phyloP scores from a whole-genome alignment of 2,113 vertebrate genomes.

The Xiphophorus couchianus region DNA sequence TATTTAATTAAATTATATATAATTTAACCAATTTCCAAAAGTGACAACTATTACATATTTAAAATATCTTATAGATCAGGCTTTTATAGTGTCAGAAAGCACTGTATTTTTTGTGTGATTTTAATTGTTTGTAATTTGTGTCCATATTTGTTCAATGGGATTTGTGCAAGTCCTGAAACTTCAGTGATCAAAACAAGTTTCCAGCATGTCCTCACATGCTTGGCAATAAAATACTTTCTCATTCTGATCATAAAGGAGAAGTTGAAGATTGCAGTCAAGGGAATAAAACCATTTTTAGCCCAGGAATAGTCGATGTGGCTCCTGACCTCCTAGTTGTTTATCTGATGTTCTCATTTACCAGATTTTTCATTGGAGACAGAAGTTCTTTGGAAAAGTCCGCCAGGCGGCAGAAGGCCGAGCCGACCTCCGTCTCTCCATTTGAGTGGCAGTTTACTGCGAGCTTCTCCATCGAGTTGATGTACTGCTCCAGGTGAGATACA shows the following conservation, averaged over 20 bases:
- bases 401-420: constrained; percentile 67
- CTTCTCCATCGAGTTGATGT: constrained; percentile 72
- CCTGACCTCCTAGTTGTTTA: neutral
- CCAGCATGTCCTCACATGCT: neutral
- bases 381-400: constrained; percentile 72
- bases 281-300: neutral
- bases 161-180: no score
- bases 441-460: constrained; percentile 72
- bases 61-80: no score
- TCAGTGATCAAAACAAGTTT: neutral
- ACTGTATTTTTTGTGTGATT: no score
- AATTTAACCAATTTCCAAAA: no score
- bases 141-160: no score
- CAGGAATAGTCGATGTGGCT: neutral
- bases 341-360: constrained; percentile 40
- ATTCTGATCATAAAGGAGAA: neutral
- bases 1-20: no score
- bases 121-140: no score
- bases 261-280: neutral
- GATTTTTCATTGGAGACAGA: constrained; percentile 70
- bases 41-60: no score
- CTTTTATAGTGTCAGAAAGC: no score
- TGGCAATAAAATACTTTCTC: neutral
- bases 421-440: constrained; percentile 65
- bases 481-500: constrained; percentile 70